Conservation (phyloP, 2,113 vertebrate species). For the Psittacula cyanocephala region DNA sequence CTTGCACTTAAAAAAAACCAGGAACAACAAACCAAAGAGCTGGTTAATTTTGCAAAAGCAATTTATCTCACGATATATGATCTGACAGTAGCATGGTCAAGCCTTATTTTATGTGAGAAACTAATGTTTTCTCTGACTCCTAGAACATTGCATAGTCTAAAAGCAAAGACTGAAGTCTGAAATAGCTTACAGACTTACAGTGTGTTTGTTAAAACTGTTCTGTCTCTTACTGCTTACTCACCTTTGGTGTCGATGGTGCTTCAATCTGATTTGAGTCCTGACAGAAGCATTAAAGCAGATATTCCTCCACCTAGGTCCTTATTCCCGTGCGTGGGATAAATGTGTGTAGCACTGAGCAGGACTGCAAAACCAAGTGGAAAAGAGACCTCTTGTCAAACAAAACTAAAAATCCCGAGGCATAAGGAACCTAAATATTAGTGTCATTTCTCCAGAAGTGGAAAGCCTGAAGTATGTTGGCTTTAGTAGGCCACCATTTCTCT, state of each 20-base stretch:
- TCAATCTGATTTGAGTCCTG: not conserved
- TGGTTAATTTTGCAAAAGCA: not conserved
- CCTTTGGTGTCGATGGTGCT: not conserved
- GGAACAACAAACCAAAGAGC: not conserved
- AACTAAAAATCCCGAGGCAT: not conserved
- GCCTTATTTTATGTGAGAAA: not conserved
- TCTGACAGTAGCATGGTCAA: not conserved
- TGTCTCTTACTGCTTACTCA: not conserved
- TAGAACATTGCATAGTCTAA: not conserved
- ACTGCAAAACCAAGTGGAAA: not conserved
- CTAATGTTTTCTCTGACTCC: not conserved
- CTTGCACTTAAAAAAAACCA: not conserved
- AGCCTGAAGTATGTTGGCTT: not conserved
- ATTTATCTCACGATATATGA: not conserved
- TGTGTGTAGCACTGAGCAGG: accelerated
- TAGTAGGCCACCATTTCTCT: not conserved
- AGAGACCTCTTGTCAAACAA: not conserved
- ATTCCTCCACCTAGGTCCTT: not conserved
- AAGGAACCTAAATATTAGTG: not conserved
- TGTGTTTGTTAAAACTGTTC: not conserved
- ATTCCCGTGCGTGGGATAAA: not conserved
- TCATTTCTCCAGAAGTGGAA: not conserved
- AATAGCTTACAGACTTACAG: not conserved
- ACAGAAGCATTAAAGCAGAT: not conserved
- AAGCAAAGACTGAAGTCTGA: not conserved